These are phyloP conservation scores for Syndactyla subalaris DNA, from an alignment of 2,797 vertebrate genomes.

Conservation along the genomic window DNA sequence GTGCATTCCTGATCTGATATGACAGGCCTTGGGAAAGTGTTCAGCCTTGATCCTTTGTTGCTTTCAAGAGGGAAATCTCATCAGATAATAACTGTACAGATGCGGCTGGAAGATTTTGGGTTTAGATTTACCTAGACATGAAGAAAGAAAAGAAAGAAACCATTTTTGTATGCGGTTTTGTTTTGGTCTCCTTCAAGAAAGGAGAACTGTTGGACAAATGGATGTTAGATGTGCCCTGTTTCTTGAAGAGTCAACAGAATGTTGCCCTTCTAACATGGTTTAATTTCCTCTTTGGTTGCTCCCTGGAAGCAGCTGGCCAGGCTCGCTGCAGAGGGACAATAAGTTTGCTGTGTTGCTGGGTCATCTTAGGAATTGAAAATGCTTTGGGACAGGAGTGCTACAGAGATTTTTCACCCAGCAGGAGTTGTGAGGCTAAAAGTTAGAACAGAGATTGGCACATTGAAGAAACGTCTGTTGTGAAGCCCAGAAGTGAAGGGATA, in stretches of 20 bases:
- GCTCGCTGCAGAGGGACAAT: not conserved
- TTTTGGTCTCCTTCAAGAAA: not conserved
- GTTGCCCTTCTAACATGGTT: not conserved
- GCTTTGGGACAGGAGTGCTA: not conserved
- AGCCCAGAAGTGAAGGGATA: not conserved
- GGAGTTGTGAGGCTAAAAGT: not conserved
- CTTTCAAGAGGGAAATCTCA: constrained; percentile 13
- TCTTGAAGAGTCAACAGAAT: not conserved
- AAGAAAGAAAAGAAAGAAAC: not conserved
- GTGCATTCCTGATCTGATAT: not conserved
- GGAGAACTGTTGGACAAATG: not conserved
- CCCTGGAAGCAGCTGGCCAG: not conserved
- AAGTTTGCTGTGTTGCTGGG: not conserved
- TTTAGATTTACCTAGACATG: not conserved
- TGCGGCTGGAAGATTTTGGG: not conserved
- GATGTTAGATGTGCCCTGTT: not conserved
- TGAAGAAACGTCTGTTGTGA: not conserved
- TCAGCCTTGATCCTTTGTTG: constrained; percentile 1
- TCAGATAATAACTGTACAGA: not conserved
- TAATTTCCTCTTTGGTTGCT: not conserved
- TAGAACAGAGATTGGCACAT: fast-evolving
- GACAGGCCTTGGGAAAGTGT: constrained; percentile 1
- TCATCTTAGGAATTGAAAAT: not conserved
- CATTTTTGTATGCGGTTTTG: not conserved
- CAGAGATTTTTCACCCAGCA: not conserved